Evolutionary conservation across 2,888 invertebrate genomes (phyloP), one percentile per base, ranked within the genome.

Genomic region (Therioaphis trifolii): DNA sequence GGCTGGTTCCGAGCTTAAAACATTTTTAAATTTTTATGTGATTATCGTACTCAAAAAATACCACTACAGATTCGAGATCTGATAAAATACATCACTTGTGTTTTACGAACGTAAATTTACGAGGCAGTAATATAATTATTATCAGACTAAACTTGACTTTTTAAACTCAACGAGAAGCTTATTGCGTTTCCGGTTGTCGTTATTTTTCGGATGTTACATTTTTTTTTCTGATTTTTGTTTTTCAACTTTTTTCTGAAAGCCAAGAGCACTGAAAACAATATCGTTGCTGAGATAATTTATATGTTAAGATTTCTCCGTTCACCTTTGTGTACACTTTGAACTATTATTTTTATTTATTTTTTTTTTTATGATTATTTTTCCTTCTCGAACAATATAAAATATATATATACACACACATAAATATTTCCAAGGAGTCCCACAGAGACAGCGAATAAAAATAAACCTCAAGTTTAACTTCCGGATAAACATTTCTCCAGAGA

Each of bases 321-420:
- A 72, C 74, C 49, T 82, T 52, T 52, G 24, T 49, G 46, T 58
- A 21, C 2, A 15, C 7, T 40, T 52, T 12, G 14, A 40, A 40
- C 66, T 72, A 72, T 29, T 72, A 69, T 69, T 72, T 49, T 72
- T 61, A 71, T 71, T 43, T 24, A n/a, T n/a, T 61, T 2, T 40
- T 29, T 12, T 49, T 82, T 79, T 74, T 66, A 43, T 49, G 35
- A 74, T 52, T 74, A 82, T 63, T 74, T 82, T 82, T 82, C 21
- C 35, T 63, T 66, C 52, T 52, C 35, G 49, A 46, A 72, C 49
- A 11, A 58, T 77, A 35, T 29, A 63, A 15, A 2, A 46, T 29
- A 43, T 15, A 11, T 2, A 12, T 46, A 12, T 46, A 46, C 15
- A 43, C 11, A 43, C 11, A 43, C 11, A 9, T 43, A 43, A 24